Evolutionary conservation across 92 coral and sea anemone genomes (phyloP).

Genomic region (Phenganax stokvisi): DNA sequence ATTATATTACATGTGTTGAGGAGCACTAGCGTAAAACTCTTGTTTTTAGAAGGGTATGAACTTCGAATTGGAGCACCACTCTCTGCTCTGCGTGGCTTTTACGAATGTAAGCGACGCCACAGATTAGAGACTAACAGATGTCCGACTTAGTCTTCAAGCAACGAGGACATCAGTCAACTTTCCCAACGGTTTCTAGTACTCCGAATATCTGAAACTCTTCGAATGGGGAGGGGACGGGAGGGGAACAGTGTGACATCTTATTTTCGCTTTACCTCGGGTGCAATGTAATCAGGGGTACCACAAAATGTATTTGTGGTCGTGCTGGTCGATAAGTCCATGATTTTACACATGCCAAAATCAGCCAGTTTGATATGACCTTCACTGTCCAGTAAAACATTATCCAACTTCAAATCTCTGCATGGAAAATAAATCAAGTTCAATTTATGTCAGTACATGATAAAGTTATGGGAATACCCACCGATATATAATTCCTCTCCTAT

Average conservation of each 20-base stretch:
- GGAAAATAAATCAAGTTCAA: not conserved
- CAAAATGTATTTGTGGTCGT: slow-evolving; percentile 79
- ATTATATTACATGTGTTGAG: not conserved
- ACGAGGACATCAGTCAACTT: too few species aligned
- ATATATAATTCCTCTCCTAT: slow-evolving; percentile 81
- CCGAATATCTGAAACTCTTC: too few species aligned
- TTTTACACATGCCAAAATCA: slow-evolving; percentile 97
- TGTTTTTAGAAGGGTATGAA: too few species aligned
- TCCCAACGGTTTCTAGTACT: too few species aligned
- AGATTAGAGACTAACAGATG: too few species aligned
- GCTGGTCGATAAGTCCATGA: slow-evolving; percentile 63
- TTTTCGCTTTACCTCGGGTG: slow-evolving; percentile 73
- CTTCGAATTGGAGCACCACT: too few species aligned
- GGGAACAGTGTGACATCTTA: not conserved
- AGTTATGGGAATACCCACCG: slow-evolving; percentile 48
- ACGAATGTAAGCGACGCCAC: too few species aligned
- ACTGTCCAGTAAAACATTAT: slow-evolving; percentile 79
- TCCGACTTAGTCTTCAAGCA: too few species aligned
- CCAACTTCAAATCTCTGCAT: slow-evolving; percentile 88
- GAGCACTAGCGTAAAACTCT: too few species aligned
- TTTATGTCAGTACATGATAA: not conserved
- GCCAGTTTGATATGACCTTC: slow-evolving; percentile 94
- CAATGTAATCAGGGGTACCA: slow-evolving; percentile 97
- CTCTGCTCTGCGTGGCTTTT: too few species aligned
- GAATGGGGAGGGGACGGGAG: too few species aligned